Evolutionary conservation across 2,113 vertebrate species (phyloP), one percentile per base, ranked within the genome.

Genomic region (Aphelocoma coerulescens): DNA sequence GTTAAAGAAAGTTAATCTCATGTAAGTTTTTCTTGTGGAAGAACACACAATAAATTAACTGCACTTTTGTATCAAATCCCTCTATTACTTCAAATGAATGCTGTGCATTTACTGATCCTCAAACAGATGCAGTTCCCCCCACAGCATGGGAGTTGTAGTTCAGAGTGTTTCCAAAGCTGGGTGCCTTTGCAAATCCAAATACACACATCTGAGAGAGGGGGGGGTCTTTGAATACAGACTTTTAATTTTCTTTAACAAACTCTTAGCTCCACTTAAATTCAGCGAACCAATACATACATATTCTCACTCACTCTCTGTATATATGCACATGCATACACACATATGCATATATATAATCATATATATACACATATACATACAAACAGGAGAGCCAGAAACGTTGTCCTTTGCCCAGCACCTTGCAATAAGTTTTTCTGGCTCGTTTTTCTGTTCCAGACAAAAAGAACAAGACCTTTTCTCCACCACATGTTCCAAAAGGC

Each of bases 181-280:
- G 24, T 59, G 84, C 89, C 68, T 55, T 77, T 9, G 14, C 23
- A 78, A 71, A 41, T 44, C 76, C 73, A 78, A 71, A 81, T 17
- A 92, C 48, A 89, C 30, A 66, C 7, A 1, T 37, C 41, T 84
- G 52, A 92, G 71, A 85, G 12, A 41, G n/a, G 54, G 48, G 54
- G 48, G 22, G n/a, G 33, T 78, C 86, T 69, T 78, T 54, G 13
- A 89, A 91, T 61, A 73, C 12, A 86, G 84, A 52, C 68, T 67
- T 96, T 95, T 76, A 84, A 93, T 91, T 86, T 84, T 79, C 81
- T 80, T 90, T 80, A 88, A 65, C 63, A 76, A 92, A 89, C 32
- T 65, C 35, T 67, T 61, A 67, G 41, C 59, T 88, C 72, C 69
- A 88, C 27, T 75, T 28, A 23, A 85, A 65, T 37, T 35, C 12